phyloP scores from a whole-genome alignment of 2,888 invertebrate genomes.

The Harpalus rubripes region DNA sequence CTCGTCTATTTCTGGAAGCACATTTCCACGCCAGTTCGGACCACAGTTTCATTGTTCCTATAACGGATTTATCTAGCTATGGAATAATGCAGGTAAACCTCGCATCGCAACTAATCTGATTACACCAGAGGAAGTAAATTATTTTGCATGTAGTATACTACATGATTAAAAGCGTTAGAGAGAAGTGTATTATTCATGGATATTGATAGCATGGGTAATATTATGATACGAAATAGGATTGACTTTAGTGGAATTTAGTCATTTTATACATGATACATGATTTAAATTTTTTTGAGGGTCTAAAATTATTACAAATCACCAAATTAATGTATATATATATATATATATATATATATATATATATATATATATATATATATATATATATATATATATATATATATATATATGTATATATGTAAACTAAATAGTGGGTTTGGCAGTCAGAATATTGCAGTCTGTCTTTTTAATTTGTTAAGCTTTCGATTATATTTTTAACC shows the following conservation, averaged over 20 bases:
- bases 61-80: not conserved
- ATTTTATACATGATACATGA: no score
- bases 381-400: no score
- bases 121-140: slow-evolving; percentile 9
- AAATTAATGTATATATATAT: no score
- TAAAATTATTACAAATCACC: no score
- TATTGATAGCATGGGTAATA: not conserved
- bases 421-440: no score
- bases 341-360: no score
- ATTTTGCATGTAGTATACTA: slow-evolving; percentile 5
- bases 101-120: slow-evolving; percentile 17
- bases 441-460: no score
- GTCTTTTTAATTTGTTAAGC: no score
- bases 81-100: slow-evolving; percentile 29
- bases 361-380: no score
- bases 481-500: no score
- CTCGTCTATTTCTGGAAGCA: not conserved
- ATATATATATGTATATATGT: no score
- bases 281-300: no score
- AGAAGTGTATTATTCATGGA: slow-evolving; percentile 11
- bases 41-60: not conserved
- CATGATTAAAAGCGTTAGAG: slow-evolving; percentile 22
- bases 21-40: not conserved
- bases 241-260: not conserved
- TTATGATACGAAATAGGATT: not conserved